phyloP scores from a whole-genome alignment of 2,888 invertebrate species.

The Chrysolina americana region DNA sequence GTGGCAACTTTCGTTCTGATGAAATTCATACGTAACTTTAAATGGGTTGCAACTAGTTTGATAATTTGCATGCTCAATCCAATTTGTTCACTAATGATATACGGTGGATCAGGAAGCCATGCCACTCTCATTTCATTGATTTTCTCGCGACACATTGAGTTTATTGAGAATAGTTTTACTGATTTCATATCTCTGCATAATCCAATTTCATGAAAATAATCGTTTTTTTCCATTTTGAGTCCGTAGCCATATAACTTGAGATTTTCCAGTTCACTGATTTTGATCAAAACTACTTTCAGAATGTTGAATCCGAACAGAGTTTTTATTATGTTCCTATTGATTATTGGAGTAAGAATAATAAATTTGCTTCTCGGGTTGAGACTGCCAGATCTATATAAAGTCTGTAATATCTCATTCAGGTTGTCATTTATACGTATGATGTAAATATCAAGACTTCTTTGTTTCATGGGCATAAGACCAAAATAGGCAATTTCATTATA shows the following conservation, averaged over 20 bases:
- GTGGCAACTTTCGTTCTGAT: background rate
- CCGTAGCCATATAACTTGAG: background rate
- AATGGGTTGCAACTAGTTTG: conserved; percentile 3
- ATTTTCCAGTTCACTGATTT: background rate
- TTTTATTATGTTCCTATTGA: background rate
- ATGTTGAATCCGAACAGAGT: conserved; percentile 2
- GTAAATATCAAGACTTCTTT: background rate
- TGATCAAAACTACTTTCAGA: background rate
- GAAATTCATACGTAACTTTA: background rate
- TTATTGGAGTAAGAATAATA: background rate
- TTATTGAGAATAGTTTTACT: background rate
- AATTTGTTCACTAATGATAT: conserved; percentile 2
- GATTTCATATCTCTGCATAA: background rate
- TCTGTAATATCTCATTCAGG: background rate
- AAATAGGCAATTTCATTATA: background rate
- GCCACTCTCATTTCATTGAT: background rate
- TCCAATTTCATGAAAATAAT: background rate
- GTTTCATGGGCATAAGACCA: background rate
- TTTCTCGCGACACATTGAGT: background rate
- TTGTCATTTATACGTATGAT: background rate
- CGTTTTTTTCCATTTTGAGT: background rate
- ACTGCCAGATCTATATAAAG: conserved; percentile 1
- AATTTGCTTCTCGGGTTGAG: background rate
- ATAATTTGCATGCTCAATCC: background rate
- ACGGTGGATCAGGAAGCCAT: conserved; percentile 4